Conservation (phyloP, 2,113 vertebrate genomes). For the Centrocercus urophasianus region DNA sequence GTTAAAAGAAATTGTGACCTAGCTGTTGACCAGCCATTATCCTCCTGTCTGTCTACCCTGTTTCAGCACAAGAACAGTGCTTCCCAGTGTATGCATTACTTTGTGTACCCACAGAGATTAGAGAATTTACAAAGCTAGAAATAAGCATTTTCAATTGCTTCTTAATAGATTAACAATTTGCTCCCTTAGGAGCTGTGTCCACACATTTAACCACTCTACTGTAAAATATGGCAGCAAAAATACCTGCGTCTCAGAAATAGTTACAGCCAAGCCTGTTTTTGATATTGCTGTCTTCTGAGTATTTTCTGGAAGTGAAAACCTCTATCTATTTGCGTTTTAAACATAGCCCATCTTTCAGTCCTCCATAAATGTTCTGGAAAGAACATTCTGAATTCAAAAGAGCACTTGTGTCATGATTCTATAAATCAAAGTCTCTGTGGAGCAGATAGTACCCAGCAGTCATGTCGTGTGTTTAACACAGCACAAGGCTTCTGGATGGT, state of each 20-base stretch:
- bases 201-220: not conserved
- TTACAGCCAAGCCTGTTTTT: not conserved
- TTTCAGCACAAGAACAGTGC: not conserved
- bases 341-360: not conserved
- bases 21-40: not conserved
- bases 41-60: not conserved
- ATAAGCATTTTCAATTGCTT: not conserved
- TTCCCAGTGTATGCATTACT: not conserved
- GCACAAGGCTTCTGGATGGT: not conserved
- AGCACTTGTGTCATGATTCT: not conserved
- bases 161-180: not conserved
- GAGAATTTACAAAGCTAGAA: not conserved
- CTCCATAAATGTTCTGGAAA: not conserved
- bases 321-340: not conserved
- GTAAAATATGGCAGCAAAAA: not conserved
- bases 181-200: not conserved
- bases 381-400: not conserved
- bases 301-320: not conserved
- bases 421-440: not conserved
- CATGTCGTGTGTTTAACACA: accelerated
- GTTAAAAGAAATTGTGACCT: not conserved
- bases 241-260: accelerated
- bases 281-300: not conserved
- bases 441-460: not conserved
- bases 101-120: not conserved